A percentile compares a stretch with the other conserved stretches of the same genome.
phyloP scores from a whole-genome alignment of 2,888 invertebrate species.

The Lasioglossum villosulum region DNA sequence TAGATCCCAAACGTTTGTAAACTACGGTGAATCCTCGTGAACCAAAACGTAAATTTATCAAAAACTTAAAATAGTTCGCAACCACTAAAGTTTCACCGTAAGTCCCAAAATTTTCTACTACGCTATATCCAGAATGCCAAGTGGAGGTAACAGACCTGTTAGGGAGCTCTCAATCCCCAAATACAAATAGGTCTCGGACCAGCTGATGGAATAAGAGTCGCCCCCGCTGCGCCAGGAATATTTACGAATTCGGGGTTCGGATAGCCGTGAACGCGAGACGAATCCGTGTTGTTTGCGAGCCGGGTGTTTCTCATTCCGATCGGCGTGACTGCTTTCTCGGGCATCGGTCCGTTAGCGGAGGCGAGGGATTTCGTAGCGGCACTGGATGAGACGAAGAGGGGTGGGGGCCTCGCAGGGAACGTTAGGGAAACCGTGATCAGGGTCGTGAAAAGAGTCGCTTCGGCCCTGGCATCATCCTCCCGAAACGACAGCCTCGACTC shows the following conservation, averaged over 20 bases:
- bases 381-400: neutral
- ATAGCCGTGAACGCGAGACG: neutral
- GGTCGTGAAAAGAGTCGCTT: slow-evolving; percentile 36
- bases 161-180: neutral
- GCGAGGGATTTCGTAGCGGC: slow-evolving; percentile 29
- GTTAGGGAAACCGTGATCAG: slow-evolving; percentile 39
- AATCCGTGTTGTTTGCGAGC: slow-evolving; percentile 42
- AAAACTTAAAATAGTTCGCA: too few relatives aligned
- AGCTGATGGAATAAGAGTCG: neutral
- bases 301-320: slow-evolving; percentile 48
- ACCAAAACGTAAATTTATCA: too few relatives aligned
- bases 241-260: neutral
- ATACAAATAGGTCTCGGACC: neutral
- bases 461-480: slow-evolving; percentile 47
- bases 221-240: neutral
- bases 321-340: slow-evolving; percentile 46
- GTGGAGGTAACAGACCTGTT: neutral
- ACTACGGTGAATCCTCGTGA: too few relatives aligned
- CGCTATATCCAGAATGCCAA: neutral
- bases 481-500: slow-evolving; percentile 39
- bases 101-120: neutral
- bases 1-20: too few relatives aligned
- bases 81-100: too few relatives aligned
- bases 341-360: slow-evolving; percentile 39
- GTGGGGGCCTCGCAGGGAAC: neutral